phyloP scores from a whole-genome alignment of 2,888 invertebrate genomes.

The Eulithis testata region DNA sequence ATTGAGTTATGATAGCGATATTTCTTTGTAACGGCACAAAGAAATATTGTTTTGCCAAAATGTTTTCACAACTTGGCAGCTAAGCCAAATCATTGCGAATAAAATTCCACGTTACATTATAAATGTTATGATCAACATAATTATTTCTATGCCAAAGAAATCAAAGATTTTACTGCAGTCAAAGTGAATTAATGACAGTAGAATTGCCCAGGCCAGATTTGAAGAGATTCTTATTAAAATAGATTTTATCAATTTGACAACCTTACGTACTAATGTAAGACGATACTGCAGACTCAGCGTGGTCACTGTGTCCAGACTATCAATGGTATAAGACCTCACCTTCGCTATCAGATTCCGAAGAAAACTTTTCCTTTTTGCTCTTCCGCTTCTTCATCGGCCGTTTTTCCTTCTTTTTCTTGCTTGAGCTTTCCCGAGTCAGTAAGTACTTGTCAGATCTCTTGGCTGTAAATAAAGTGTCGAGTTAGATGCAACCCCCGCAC shows the following conservation, averaged over 20 bases:
- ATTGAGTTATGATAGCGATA: neutral
- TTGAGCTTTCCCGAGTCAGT: conserved; percentile 74
- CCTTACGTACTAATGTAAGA: too few relatives aligned
- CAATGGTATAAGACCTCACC: conserved; percentile 49
- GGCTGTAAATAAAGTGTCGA: conserved; percentile 55
- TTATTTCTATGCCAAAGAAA: neutral
- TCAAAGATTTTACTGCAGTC: too few relatives aligned
- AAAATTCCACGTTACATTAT: neutral
- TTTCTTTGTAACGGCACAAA: neutral
- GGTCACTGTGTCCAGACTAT: neutral
- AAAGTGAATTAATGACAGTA: neutral
- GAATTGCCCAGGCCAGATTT: too few relatives aligned
- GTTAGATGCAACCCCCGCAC: neutral
- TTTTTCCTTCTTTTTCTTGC: conserved; percentile 75
- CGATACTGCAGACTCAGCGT: too few relatives aligned
- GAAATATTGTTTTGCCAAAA: neutral
- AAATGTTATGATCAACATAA: neutral
- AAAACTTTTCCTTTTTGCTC: conserved; percentile 83
- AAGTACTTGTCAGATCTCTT: conserved; percentile 92
- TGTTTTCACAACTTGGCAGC: neutral
- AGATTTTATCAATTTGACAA: too few relatives aligned
- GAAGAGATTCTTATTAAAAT: too few relatives aligned
- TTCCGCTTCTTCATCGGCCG: conserved; percentile 87
- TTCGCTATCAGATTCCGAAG: conserved; percentile 80
- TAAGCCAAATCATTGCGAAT: neutral